Evolutionary conservation across 2,888 invertebrate genomes (phyloP).

Genomic region (Amiota minor): DNA sequence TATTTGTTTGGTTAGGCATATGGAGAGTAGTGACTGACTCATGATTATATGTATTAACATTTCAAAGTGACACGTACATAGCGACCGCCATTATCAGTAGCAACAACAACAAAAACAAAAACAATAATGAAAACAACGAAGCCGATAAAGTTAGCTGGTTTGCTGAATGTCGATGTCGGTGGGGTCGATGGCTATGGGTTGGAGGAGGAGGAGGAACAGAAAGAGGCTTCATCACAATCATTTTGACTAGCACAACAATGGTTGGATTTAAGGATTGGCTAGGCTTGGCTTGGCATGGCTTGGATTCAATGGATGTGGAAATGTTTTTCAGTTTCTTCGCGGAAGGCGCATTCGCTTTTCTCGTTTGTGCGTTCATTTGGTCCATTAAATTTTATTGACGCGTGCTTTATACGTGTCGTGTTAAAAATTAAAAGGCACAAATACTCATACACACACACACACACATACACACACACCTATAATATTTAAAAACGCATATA

Average conservation of each 20-base stretch:
- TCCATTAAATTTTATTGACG: slow-evolving; percentile 30
- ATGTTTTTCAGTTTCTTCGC: not conserved
- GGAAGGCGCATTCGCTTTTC: not conserved
- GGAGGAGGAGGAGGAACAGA: not conserved
- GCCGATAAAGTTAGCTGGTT: not conserved
- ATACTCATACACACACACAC: not conserved
- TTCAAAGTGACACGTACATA: slow-evolving; percentile 11
- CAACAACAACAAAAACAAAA: not conserved
- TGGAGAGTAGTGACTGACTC: no score
- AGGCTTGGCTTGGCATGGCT: no score
- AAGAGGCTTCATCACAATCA: not conserved
- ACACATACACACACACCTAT: not conserved
- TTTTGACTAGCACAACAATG: not conserved
- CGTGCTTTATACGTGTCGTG: slow-evolving; percentile 29
- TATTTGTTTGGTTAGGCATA: not conserved
- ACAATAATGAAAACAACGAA: not conserved
- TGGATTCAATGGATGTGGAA: no score
- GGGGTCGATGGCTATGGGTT: slow-evolving; percentile 7
- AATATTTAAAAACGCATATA: not conserved
- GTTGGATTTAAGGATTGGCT: no score
- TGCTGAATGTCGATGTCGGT: not conserved
- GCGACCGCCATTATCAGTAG: slow-evolving; percentile 1
- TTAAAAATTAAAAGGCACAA: slow-evolving; percentile 25
- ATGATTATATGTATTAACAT: not conserved
- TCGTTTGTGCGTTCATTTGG: slow-evolving; percentile 22